These are phyloP conservation scores for Tetramorium alpestre DNA, from an alignment of 1,140 invertebrate species.

Conservation along the genomic window DNA sequence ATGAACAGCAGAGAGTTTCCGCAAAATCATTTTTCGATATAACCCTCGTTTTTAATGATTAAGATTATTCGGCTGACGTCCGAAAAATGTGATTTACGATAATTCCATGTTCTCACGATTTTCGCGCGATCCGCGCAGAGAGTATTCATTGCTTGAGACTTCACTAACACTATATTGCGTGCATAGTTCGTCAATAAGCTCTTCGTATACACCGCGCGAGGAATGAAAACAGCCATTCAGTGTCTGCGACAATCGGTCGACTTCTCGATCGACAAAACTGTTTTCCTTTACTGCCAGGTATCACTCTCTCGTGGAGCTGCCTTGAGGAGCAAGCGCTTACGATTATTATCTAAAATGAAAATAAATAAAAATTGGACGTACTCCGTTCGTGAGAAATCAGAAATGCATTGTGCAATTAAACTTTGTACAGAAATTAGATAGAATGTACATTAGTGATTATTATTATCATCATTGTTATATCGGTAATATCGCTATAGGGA, in stretches of 20 bases:
- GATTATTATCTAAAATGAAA: conserved; percentile 46
- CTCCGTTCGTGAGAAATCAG: conserved; percentile 42
- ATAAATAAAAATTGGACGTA: conserved; percentile 41
- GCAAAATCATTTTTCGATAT: conserved; percentile 55
- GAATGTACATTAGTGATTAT: conserved; percentile 66
- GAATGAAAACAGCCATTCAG: conserved; percentile 40
- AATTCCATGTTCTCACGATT: conserved; percentile 51
- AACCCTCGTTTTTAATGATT: conserved; percentile 44
- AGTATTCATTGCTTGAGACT: conserved; percentile 29
- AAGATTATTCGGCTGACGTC: conserved; percentile 41
- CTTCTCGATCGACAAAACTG: conserved; percentile 65
- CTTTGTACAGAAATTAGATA: conserved; percentile 73
- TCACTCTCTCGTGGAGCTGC: conserved; percentile 70
- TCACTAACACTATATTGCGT: conserved; percentile 49
- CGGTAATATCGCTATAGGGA: conserved; percentile 60
- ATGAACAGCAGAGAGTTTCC: conserved; percentile 8
- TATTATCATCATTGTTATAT: conserved; percentile 69
- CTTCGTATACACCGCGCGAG: conserved; percentile 36
- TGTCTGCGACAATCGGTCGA: conserved; percentile 67
- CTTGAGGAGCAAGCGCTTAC: conserved; percentile 69
- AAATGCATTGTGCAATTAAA: conserved; percentile 70
- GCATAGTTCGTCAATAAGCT: conserved; percentile 60
- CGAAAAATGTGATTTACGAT: conserved; percentile 57
- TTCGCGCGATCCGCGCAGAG: conserved; percentile 10
- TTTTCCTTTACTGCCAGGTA: conserved; percentile 76